Percentiles rank a stretch among this genome's conserved stretches.
phyloP scores from a whole-genome alignment of 2,113 vertebrate species.

The human (Homo sapiens) region DNA sequence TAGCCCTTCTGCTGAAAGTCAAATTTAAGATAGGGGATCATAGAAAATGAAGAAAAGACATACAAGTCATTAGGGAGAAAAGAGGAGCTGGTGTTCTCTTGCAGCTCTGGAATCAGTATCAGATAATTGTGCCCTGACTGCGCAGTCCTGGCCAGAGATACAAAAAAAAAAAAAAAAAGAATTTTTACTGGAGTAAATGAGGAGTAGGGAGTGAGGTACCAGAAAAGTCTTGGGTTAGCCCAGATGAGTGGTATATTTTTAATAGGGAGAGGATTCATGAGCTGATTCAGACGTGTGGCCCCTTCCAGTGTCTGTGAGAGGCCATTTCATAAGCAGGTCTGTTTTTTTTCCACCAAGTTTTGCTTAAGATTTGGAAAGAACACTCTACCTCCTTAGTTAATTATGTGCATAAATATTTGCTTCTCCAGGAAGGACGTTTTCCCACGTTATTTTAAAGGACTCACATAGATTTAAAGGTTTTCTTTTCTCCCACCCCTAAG shows the following conservation, averaged over 20 bases:
- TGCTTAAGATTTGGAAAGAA: conserved; percentile 12
- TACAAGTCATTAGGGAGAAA: not conserved
- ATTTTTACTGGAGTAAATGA: not conserved
- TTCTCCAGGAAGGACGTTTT: not conserved
- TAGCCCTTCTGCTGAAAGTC: not conserved
- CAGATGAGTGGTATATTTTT: not conserved
- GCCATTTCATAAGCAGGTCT: not conserved
- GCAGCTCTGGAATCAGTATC: not conserved
- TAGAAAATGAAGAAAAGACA: not conserved
- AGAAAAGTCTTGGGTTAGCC: not conserved
- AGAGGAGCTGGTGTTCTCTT: not conserved
- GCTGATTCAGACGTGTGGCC: not conserved
- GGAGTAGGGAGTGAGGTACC: not conserved
- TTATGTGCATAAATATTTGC: conserved; percentile 61
- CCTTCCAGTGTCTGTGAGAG: not conserved
- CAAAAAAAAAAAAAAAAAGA: not conserved
- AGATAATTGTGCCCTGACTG: not conserved
- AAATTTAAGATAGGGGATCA: not conserved
- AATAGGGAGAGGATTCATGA: not conserved
- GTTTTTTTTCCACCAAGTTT: conserved; percentile 18
- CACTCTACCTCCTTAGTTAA: conserved; percentile 7
- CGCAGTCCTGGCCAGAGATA: not conserved
- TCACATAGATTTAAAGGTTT: not conserved
- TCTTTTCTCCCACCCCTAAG: not conserved
- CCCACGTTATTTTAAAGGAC: conserved; percentile 1